Percentiles rank a stretch among this genome's conserved stretches.
Conservation (phyloP, 2,888 invertebrate species). For the Tachystola acroxantha region DNA sequence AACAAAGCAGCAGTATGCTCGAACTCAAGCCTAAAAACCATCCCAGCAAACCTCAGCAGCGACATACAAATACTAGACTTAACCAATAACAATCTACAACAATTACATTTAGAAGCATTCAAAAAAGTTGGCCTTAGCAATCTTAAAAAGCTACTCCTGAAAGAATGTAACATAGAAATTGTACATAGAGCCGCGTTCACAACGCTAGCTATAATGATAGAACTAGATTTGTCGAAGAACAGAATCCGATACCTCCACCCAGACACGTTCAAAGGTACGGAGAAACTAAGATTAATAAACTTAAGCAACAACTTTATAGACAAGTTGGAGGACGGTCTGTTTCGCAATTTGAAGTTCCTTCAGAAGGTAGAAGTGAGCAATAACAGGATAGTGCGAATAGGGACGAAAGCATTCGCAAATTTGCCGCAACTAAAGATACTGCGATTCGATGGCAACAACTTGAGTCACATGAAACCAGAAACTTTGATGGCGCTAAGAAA, state of each 20-base stretch:
- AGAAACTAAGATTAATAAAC: conserved; percentile 84
- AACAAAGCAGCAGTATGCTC: conserved; percentile 91
- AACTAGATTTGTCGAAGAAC: conserved; percentile 89
- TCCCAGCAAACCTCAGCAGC: conserved; percentile 86
- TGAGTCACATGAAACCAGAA: conserved; percentile 83
- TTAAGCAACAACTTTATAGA: conserved; percentile 88
- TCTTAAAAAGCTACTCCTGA: conserved; percentile 88
- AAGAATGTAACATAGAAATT: conserved; percentile 84
- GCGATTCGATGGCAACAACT: conserved; percentile 86
- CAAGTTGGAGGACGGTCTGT: conserved; percentile 85
- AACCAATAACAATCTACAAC: conserved; percentile 82
- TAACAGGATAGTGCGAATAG: conserved; percentile 85
- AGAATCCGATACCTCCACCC: conserved; percentile 81
- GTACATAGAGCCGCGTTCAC: conserved; percentile 86
- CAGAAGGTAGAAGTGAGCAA: conserved; percentile 88
- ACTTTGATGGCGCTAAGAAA: conserved; percentile 83
- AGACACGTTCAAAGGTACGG: conserved; percentile 84
- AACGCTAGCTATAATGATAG: conserved; percentile 86
- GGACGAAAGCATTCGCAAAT: conserved; percentile 83
- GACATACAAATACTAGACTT: conserved; percentile 86
- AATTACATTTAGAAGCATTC: conserved; percentile 83
- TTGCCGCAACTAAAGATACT: conserved; percentile 83
- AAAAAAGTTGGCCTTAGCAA: conserved; percentile 84
- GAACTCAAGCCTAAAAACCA: conserved; percentile 79
- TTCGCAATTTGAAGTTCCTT: conserved; percentile 84